Conservation (phyloP, 2,888 invertebrate genomes). For the Tillus elongatus region DNA sequence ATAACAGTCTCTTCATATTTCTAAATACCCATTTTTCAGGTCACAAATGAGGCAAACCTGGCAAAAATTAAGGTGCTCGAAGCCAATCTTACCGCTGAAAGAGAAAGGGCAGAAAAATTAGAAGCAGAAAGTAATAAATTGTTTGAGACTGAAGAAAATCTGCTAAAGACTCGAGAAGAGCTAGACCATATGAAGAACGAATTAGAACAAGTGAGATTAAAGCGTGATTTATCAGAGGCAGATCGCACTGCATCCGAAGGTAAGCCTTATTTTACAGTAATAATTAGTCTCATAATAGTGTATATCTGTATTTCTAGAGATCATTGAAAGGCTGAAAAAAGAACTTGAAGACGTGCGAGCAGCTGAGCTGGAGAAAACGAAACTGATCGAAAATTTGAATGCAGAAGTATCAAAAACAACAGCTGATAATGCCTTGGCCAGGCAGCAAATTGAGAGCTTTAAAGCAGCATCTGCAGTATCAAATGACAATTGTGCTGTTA, state of each 20-base stretch:
- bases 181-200: slow-evolving; percentile 48
- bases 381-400: slow-evolving; percentile 17
- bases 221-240: slow-evolving; percentile 22
- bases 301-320: slow-evolving; percentile 12
- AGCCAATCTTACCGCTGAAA: slow-evolving; percentile 40
- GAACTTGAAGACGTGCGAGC: slow-evolving; percentile 23
- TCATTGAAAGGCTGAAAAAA: slow-evolving; percentile 19
- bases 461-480: slow-evolving; percentile 8
- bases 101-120: slow-evolving; percentile 40
- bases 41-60: slow-evolving; percentile 41
- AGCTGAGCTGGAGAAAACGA: slow-evolving; percentile 16
- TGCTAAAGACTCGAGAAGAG: slow-evolving; percentile 53
- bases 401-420: neutral
- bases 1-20: too few species aligned
- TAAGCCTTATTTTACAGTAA: too few species aligned
- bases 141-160: slow-evolving; percentile 58
- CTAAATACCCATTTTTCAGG: slow-evolving; percentile 41
- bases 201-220: slow-evolving; percentile 47
- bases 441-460: slow-evolving; percentile 11
- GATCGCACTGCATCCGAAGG: slow-evolving; percentile 16
- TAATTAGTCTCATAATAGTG: too few species aligned
- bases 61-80: slow-evolving; percentile 46
- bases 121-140: slow-evolving; percentile 49
- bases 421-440: slow-evolving; percentile 8
- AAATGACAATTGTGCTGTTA: slow-evolving; percentile 9